Conservation (phyloP, 2,888 invertebrate species). For the Ophion costatus region DNA sequence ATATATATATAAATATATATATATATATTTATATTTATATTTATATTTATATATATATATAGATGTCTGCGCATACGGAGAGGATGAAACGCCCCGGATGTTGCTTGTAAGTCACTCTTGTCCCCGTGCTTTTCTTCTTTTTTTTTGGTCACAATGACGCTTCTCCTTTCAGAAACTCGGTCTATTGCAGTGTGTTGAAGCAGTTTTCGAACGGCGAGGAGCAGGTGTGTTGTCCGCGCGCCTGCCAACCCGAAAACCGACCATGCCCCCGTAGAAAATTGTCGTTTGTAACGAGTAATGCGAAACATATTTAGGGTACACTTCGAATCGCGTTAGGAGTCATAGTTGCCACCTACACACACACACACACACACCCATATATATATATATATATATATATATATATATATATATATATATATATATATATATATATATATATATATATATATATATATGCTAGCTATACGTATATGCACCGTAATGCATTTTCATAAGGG, state of each 20-base stretch:
- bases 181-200: neutral
- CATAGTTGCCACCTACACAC: constrained; percentile 49
- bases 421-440: neutral
- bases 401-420: constrained; percentile 29
- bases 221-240: constrained; percentile 41
- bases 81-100: constrained; percentile 53
- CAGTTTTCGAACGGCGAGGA: neutral
- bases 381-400: constrained; percentile 40
- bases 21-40: too few relatives aligned
- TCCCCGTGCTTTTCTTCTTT: constrained; percentile 35
- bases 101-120: constrained; percentile 46
- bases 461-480: too few relatives aligned
- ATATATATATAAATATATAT: neutral
- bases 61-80: neutral
- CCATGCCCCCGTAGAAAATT: constrained; percentile 23
- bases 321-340: constrained; percentile 39
- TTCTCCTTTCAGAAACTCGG: constrained; percentile 1
- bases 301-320: constrained; percentile 43
- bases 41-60: too few relatives aligned
- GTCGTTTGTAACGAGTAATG: constrained; percentile 42
- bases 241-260: constrained; percentile 13
- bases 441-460: constrained; percentile 37
- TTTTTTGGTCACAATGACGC: constrained; percentile 5
- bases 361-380: constrained; percentile 55
- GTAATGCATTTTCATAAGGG: too few relatives aligned